Evolutionary conservation across 2,797 vertebrate genomes (phyloP).

Genomic region (Ctenopoma multispine): DNA sequence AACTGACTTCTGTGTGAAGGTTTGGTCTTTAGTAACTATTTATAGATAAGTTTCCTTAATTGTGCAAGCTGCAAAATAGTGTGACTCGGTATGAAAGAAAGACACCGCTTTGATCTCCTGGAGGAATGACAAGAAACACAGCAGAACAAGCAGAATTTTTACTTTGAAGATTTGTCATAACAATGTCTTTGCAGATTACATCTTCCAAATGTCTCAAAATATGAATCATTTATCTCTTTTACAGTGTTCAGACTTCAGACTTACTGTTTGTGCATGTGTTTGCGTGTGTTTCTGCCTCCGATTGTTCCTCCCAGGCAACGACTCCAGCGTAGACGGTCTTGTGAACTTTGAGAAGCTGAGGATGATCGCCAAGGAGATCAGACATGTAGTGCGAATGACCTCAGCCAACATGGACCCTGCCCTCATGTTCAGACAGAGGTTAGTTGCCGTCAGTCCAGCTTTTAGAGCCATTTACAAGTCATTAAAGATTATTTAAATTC

Average conservation of each 20-base stretch:
- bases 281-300: background rate
- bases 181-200: constrained; percentile 10
- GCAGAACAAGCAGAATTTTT: constrained; percentile 25
- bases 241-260: constrained; percentile 9
- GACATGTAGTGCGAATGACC: constrained; percentile 94
- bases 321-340: constrained; percentile 94
- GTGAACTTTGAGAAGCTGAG: constrained; percentile 98
- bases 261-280: background rate
- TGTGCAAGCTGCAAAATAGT: constrained; percentile 26
- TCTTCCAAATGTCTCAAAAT: constrained; percentile 18
- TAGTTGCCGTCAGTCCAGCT: constrained; percentile 50
- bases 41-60: constrained; percentile 20
- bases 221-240: constrained; percentile 30
- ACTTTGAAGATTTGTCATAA: constrained; percentile 28
- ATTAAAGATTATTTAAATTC: background rate
- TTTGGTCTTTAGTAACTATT: background rate
- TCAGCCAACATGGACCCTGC: constrained; percentile 98
- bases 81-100: constrained; percentile 14
- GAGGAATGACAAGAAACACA: constrained; percentile 24
- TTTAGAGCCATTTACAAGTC: no score
- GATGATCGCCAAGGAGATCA: constrained; percentile 98
- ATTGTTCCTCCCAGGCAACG: constrained; percentile 86
- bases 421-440: constrained; percentile 98
- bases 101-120: constrained; percentile 35
- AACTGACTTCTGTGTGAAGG: constrained; percentile 34